Conservation (phyloP, 2,888 invertebrate genomes). For the Cataglyphis albicans region DNA sequence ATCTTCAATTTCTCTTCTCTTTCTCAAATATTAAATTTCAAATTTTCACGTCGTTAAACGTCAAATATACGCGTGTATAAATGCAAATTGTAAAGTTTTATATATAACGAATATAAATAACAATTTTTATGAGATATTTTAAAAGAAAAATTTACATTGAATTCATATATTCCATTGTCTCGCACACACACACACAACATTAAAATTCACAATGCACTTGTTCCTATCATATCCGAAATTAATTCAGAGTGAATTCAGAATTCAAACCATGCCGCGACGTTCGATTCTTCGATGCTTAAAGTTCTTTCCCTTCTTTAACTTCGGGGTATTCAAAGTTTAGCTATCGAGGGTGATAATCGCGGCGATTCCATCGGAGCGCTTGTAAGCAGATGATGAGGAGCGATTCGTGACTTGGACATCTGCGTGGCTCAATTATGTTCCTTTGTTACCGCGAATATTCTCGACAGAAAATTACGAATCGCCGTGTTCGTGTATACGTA, state of each 20-base stretch:
- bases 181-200: not conserved
- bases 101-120: not conserved
- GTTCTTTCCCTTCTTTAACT: not conserved
- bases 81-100: constrained; percentile 3
- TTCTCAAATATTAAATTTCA: not conserved
- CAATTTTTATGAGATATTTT: constrained; percentile 2
- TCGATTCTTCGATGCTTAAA: not conserved
- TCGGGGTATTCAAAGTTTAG: not conserved
- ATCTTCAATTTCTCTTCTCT: not conserved
- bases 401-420: constrained; percentile 66
- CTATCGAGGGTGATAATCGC: constrained; percentile 37
- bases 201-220: not conserved
- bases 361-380: constrained; percentile 48
- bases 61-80: not conserved
- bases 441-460: constrained; percentile 57
- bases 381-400: constrained; percentile 44
- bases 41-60: constrained; percentile 1
- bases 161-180: not conserved
- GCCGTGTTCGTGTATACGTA: constrained; percentile 36
- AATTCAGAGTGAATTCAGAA: not conserved
- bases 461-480: constrained; percentile 53
- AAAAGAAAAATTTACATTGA: not conserved
- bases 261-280: not conserved
- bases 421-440: constrained; percentile 64
- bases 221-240: not conserved